These are phyloP conservation scores for Lycia hirtaria DNA, from an alignment of 2,888 invertebrate genomes.

Conservation along the genomic window DNA sequence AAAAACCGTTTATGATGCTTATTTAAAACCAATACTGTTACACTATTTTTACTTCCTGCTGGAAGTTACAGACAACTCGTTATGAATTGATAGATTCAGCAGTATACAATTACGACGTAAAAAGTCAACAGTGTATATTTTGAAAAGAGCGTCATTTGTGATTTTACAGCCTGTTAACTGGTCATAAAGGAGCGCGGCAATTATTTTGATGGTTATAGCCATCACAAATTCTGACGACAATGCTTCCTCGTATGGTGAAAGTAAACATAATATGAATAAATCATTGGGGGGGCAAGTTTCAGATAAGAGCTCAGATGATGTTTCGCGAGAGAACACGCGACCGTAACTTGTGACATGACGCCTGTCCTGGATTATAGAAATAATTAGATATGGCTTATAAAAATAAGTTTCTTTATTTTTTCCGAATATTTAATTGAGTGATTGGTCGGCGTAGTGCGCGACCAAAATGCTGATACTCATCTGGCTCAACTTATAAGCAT, in stretches of 20 bases:
- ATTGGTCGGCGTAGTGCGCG: too few relatives aligned
- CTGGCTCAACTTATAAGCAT: too few relatives aligned
- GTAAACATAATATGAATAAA: slow-evolving; percentile 70
- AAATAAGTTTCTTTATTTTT: background rate
- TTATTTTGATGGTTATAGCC: slow-evolving; percentile 62
- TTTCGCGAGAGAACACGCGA: slow-evolving; percentile 61
- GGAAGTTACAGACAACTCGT: slow-evolving; percentile 5
- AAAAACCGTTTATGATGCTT: slow-evolving; percentile 46
- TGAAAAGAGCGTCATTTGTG: slow-evolving; percentile 38
- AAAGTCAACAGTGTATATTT: slow-evolving; percentile 36
- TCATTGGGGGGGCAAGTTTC: slow-evolving; percentile 70
- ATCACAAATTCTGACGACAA: slow-evolving; percentile 66
- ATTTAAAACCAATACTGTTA: slow-evolving; percentile 33
- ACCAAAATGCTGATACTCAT: too few relatives aligned
- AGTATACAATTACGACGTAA: slow-evolving; percentile 14
- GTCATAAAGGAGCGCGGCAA: slow-evolving; percentile 44
- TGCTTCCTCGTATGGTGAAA: slow-evolving; percentile 69
- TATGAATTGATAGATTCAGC: slow-evolving; percentile 11
- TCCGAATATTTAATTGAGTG: too few relatives aligned
- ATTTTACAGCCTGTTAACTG: slow-evolving; percentile 44
- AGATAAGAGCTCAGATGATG: slow-evolving; percentile 72
- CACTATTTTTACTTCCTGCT: slow-evolving; percentile 23
- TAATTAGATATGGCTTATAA: slow-evolving; percentile 3
- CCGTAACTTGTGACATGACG: slow-evolving; percentile 59
- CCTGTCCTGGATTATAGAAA: slow-evolving; percentile 14